Conservation (phyloP, 2,888 invertebrate species). For the Campopleginae sp. region DNA sequence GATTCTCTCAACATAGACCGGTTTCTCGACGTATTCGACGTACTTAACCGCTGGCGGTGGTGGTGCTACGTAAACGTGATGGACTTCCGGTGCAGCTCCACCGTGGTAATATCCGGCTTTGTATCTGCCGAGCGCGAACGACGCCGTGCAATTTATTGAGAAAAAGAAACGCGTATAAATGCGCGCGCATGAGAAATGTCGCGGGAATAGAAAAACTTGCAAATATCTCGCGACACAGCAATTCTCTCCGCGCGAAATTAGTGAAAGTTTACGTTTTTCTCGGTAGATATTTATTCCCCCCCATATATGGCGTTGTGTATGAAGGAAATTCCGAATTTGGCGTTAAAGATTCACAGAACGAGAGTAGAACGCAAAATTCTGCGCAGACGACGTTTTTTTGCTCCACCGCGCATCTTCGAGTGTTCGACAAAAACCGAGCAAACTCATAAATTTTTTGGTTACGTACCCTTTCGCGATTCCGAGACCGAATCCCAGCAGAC, state of each 20-base stretch:
- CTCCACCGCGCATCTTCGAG: no score
- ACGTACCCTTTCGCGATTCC: slow-evolving; percentile 80
- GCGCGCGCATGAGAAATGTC: not conserved
- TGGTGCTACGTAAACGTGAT: slow-evolving; percentile 79
- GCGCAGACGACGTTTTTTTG: no score
- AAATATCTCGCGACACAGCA: not conserved
- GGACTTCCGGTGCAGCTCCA: slow-evolving; percentile 79
- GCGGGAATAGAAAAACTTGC: slow-evolving; percentile 5
- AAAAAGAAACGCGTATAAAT: not conserved
- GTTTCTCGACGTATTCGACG: slow-evolving; percentile 82
- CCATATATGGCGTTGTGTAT: not conserved
- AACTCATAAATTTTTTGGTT: no score
- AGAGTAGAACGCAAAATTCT: not conserved
- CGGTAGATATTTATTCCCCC: not conserved
- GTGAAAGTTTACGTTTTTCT: not conserved
- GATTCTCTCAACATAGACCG: slow-evolving; percentile 79
- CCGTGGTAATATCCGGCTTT: slow-evolving; percentile 78
- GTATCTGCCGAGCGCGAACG: slow-evolving; percentile 72
- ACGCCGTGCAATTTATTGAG: no score
- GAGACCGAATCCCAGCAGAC: slow-evolving; percentile 80
- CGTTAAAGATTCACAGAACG: not conserved
- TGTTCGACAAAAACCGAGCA: no score
- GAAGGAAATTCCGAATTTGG: not conserved
- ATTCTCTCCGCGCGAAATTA: not conserved
- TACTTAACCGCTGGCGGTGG: slow-evolving; percentile 78